A percentile compares a stretch with the other conserved stretches of the same genome.
Evolutionary conservation across 2,113 vertebrate genomes (phyloP).

Genomic region (Mesembrinibis cayennensis): DNA sequence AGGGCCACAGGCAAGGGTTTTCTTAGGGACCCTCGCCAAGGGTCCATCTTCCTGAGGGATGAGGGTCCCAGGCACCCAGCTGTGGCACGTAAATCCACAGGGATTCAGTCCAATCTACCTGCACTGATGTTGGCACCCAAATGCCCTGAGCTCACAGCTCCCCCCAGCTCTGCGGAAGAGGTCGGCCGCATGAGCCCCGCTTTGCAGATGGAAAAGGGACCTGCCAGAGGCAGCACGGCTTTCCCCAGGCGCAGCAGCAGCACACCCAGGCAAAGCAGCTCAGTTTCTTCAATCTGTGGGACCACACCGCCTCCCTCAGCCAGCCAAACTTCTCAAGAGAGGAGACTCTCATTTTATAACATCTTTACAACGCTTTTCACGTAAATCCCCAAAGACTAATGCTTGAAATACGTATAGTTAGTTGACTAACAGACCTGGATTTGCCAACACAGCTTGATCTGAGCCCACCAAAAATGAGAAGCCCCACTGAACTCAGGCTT

Average conservation of each 20-base stretch:
- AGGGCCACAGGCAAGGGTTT: background rate
- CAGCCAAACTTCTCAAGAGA: background rate
- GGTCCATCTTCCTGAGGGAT: fast-evolving
- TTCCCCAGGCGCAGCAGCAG: background rate
- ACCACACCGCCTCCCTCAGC: background rate
- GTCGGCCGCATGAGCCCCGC: fast-evolving
- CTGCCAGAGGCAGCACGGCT: background rate
- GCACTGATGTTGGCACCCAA: background rate
- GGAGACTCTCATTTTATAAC: background rate
- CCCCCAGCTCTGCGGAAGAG: background rate
- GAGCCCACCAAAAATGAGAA: background rate
- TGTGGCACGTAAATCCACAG: background rate
- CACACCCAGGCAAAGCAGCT: background rate
- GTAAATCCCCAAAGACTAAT: background rate
- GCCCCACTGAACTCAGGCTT: background rate
- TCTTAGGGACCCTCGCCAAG: background rate
- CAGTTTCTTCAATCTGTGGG: background rate
- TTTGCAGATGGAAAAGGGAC: background rate
- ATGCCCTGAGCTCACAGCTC: background rate
- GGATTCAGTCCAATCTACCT: background rate
- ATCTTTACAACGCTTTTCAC: background rate
- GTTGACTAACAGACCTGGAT: background rate
- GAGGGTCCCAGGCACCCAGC: background rate
- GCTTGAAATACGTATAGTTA: background rate
- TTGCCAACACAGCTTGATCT: background rate